These are phyloP conservation scores for Drosophila imparisetae DNA, from an alignment of 2,888 invertebrate species.

Conservation along the genomic window DNA sequence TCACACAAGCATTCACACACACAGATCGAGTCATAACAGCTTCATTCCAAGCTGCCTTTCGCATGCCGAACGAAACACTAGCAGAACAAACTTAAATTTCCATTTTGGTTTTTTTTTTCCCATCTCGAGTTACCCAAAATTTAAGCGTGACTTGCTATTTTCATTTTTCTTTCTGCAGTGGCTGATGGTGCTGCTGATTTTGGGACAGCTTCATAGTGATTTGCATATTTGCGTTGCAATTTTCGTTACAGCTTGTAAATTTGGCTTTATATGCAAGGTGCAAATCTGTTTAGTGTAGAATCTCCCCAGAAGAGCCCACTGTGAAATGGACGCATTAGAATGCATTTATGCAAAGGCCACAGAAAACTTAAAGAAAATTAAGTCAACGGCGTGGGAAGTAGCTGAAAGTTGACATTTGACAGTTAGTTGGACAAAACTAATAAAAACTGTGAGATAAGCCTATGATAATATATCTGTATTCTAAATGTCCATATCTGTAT, in stretches of 20 bases:
- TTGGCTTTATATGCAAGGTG: conserved; percentile 70
- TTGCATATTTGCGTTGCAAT: conserved; percentile 75
- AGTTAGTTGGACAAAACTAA: conserved; percentile 7
- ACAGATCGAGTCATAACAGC: conserved; percentile 40
- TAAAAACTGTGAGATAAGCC: neutral
- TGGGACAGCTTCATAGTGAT: conserved; percentile 33
- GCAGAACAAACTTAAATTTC: conserved; percentile 19
- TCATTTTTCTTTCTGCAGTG: conserved; percentile 6
- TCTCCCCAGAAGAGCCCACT: neutral
- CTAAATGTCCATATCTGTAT: no score
- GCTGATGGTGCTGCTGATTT: conserved; percentile 11
- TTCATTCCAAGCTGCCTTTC: conserved; percentile 60
- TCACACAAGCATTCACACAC: conserved; percentile 5
- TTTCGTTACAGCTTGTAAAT: conserved; percentile 74
- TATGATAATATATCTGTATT: neutral
- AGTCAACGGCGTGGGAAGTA: conserved; percentile 53
- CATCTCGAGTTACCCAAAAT: conserved; percentile 12
- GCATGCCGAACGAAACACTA: conserved; percentile 36
- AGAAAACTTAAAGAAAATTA: conserved; percentile 54
- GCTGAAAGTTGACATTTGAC: conserved; percentile 36
- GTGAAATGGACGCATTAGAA: conserved; percentile 60
- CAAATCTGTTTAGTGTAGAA: conserved; percentile 72
- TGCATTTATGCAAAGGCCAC: conserved; percentile 74
- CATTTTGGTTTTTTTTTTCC: conserved; percentile 1
- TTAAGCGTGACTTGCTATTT: conserved; percentile 30